Evolutionary conservation across 1,140 invertebrate species (phyloP), one percentile per base, ranked within the genome.

Genomic region (Drosophila nannoptera): DNA sequence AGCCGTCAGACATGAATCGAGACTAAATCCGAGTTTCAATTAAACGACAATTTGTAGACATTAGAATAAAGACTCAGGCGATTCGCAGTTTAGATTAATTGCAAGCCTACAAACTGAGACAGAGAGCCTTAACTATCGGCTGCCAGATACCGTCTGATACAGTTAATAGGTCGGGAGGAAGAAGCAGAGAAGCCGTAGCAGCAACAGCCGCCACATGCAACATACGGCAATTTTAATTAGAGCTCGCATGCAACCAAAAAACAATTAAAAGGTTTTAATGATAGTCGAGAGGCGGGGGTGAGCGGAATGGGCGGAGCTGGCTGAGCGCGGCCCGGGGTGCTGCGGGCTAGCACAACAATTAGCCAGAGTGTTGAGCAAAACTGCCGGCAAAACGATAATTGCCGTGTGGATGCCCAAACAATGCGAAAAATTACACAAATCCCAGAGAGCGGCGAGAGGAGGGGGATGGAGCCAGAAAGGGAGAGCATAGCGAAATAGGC

Each of bases 371-470:
- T 66, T 64, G 42, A 59, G 70, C 80, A 83, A 83, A 83, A 73
- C 69, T 67, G 74, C 31, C 43, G 62, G 50, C 50, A 33, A 68
- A 72, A 62, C 52, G 64, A 50, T 71, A 77, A 82, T 74, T 82
- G 62, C 43, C 52, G 55, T 31, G 45, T 8, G 58, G 29, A 48
- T 46, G 60, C 40, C 49, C 77, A 73, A 75, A 84, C 78, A 53
- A 84, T 83, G 80, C 60, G 81, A 83, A 83, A 83, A 80, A 54
- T 80, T 59, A 42, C 66, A 69, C 69, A 80, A 78, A 84, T 73
- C 74, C 70, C 45, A 77, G 16, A 12, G 16, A 46, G 45, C 2
- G 14, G 16, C 5, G 16, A 22, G 38, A 4, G 7, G 69, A 46
- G 40, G 45, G 49, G 55, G 43, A 45, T 1, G 8, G 42, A 45